Conservation (phyloP, 2,888 invertebrate species). For the Agrochola circellaris region DNA sequence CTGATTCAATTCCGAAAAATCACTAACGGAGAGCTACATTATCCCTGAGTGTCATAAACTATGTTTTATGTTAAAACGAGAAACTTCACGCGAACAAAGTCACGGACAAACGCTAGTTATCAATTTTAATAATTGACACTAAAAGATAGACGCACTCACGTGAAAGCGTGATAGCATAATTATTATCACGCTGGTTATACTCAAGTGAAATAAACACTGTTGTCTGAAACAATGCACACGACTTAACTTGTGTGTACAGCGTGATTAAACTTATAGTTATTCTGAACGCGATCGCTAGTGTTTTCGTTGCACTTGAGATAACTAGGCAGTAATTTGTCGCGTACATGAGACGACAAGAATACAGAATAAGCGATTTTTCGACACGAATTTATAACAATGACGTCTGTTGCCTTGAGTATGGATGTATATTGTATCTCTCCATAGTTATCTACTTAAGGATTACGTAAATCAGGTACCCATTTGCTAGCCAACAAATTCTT, state of each 20-base stretch:
- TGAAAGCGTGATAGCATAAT: background rate
- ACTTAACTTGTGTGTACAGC: conserved; percentile 28
- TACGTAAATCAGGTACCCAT: background rate
- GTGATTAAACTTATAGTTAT: conserved; percentile 54
- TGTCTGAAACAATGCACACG: conserved; percentile 30
- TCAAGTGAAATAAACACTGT: conserved; percentile 42
- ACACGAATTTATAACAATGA: background rate
- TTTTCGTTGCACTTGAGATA: conserved; percentile 63
- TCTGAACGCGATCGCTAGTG: conserved; percentile 52
- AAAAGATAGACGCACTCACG: background rate
- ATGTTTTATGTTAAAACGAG: too few relatives aligned
- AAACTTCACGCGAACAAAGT: too few relatives aligned
- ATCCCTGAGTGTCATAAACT: too few relatives aligned
- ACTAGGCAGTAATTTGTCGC: conserved; percentile 48
- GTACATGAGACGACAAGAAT: conserved; percentile 26
- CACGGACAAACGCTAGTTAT: too few relatives aligned
- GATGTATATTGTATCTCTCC: background rate
- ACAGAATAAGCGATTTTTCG: conserved; percentile 12
- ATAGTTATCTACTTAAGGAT: background rate
- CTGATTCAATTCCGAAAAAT: too few relatives aligned
- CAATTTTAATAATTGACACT: background rate
- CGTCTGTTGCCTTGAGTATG: background rate
- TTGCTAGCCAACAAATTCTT: background rate
- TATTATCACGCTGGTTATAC: background rate
- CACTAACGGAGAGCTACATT: too few relatives aligned